These are phyloP conservation scores for Pseudochromis fuscus DNA, from an alignment of 2,797 vertebrate species.

Conservation along the genomic window DNA sequence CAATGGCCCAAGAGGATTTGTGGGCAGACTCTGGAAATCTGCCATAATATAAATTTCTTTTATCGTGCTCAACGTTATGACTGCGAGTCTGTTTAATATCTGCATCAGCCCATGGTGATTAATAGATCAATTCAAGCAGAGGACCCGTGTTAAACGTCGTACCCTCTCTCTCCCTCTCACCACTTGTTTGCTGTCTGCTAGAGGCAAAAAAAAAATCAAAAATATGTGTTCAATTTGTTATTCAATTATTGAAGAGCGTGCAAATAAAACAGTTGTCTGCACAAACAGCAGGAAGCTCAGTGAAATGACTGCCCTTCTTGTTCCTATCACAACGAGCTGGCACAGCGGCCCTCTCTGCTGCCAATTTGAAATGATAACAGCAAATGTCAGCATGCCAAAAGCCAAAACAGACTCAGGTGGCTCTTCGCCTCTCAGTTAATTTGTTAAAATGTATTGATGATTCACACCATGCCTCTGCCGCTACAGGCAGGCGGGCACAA, in stretches of 20 bases:
- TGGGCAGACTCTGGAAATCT: constrained; percentile 7
- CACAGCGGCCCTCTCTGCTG: constrained; percentile 15
- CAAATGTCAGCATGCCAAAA: constrained; percentile 46
- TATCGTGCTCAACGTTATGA: neutral
- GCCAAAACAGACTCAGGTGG: constrained; percentile 26
- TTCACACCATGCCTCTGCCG: constrained; percentile 13
- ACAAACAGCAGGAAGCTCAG: constrained; percentile 13
- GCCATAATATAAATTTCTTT: neutral
- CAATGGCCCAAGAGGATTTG: constrained; percentile 2
- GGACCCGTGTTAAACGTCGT: neutral
- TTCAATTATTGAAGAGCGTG: constrained; percentile 6
- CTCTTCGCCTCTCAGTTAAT: constrained; percentile 19
- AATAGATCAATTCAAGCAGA: neutral
- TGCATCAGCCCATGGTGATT: neutral
- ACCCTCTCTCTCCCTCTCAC: neutral
- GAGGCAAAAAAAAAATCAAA: neutral
- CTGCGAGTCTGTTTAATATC: neutral
- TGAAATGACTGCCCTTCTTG: constrained; percentile 13
- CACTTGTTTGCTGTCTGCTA: neutral
- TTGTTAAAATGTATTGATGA: constrained; percentile 20
- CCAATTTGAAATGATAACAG: constrained; percentile 43
- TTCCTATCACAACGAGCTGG: constrained; percentile 21
- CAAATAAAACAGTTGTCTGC: constrained; percentile 21
- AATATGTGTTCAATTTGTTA: constrained; percentile 8
- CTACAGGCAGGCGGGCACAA: constrained; percentile 12